Evolutionary conservation across 2,797 vertebrate genomes (phyloP), one percentile per base, ranked within the genome.

Genomic region (Acanthornis magna): DNA sequence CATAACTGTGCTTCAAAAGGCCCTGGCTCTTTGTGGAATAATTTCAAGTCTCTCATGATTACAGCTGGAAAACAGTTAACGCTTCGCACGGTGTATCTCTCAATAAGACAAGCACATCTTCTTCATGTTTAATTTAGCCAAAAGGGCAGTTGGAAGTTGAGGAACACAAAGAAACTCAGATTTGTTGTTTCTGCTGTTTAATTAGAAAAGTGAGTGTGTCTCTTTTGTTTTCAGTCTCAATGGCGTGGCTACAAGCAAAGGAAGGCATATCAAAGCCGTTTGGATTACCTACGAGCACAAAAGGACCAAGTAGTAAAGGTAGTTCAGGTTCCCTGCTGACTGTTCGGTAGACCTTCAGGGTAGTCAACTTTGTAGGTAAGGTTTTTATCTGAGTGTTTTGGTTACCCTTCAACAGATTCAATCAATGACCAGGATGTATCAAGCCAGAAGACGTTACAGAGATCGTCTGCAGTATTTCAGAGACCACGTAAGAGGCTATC

Each of bases 191-290:
- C 11, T 74, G 67, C 38, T 71, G 30, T 93, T 81, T 54, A 54
- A 26, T 58, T 45, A 75, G 55, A 48, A 73, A 61, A 77, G 14
- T 63, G 22, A n/a, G 25, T 5, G 25, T 13, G 1, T 22, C 10
- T 65, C 0, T 82, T 75, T 70, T 92, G 68, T 68, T 97, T 97
- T 83, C 94, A 99, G 99, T 98, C 99, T 11, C 98, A 99, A 71
- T 99, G 99, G 98, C 98, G 99, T 83, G 99, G 99, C 60, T 98
- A 98, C 98, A 98, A 99, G 94, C 99, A 99, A 95, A 98, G 98
- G 97, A 99, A 98, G 97, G 96, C 96, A 0, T 99, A 99, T 91
- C 98, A 98, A 30, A 97, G 97, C 3, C 98, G 99, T 47, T 97
- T 99, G 95, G 96, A 98, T 94, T 99, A 98, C 89, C 96, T 99